Evolutionary conservation across 2,113 vertebrate species (phyloP), one percentile per base, ranked within the genome.

Genomic region (Lathamus discolor): DNA sequence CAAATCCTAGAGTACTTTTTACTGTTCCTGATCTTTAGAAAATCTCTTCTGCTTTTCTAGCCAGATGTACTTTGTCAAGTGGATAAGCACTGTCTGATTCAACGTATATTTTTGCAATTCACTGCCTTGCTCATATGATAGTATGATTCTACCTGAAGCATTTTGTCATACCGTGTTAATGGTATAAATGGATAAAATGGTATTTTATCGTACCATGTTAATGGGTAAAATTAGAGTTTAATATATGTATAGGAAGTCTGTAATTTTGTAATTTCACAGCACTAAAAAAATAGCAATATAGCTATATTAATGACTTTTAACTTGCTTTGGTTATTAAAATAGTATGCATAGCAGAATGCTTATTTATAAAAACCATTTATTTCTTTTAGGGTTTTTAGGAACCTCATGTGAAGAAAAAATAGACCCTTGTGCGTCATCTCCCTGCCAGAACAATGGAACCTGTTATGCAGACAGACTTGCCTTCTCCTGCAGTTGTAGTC

Each of bases 401-500:
- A 70, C 98, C 6, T 96, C 97, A 27, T 99, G 99, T 37, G 99
- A 99, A 88, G 98, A 99, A 69, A 99, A 98, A 96, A 96, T 99
- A 75, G 98, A 99, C 83, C 99, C 99, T 1, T 99, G 99, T 23
- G 98, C 97, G 1, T 99, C 98, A 3, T 97, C 97, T 11, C 99
- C 99, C 1, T 99, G 99, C 86, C 99, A 99, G 96, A 99, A 99
- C 96, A 99, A 99, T 4, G 99, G 98, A 13, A 99, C 98, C 15
- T 99, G 99, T 88, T 98, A 98, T 6, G 95, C 97, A 10, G 98
- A 99, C 7, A 97, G 98, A 7, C 96, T 96, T 88, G 98, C 81
- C 75, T 99, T 98, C 55, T 98, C 98, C 96, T 99, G 99, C 83
- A 98, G 98, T 88, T 99, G 99, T 93, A 98, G 98, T 18, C 95